Conservation (phyloP, 2,888 invertebrate genomes). For the Tipula vernalis region DNA sequence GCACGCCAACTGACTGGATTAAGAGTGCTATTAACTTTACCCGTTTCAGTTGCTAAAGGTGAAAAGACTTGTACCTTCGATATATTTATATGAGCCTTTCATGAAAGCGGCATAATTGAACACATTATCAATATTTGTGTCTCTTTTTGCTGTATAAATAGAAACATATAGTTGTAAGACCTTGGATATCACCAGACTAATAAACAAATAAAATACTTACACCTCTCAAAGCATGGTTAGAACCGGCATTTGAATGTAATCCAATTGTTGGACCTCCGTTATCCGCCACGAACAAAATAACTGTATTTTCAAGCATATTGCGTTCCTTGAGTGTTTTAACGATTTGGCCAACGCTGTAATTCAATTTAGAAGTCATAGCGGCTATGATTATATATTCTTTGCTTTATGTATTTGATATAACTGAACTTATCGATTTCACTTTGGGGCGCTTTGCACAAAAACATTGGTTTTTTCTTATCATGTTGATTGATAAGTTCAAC, state of each 20-base stretch:
- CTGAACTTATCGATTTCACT: slow-evolving; percentile 53
- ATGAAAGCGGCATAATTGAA: slow-evolving; percentile 27
- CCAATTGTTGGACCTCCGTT: slow-evolving; percentile 76
- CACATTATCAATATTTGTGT: slow-evolving; percentile 57
- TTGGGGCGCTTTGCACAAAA: slow-evolving; percentile 63
- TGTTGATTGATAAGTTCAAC: slow-evolving; percentile 47
- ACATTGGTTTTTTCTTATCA: slow-evolving; percentile 50
- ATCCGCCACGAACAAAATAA: slow-evolving; percentile 77
- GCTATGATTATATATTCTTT: slow-evolving; percentile 60
- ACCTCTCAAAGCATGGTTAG: slow-evolving; percentile 49
- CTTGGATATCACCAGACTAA: no score
- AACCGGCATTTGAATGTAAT: slow-evolving; percentile 55
- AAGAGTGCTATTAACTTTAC: no score
- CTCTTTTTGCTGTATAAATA: no score
- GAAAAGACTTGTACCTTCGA: slow-evolving; percentile 26
- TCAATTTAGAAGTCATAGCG: slow-evolving; percentile 77
- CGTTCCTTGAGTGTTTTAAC: slow-evolving; percentile 50
- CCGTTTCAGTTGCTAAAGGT: no score
- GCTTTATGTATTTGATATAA: slow-evolving; percentile 50
- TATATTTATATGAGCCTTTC: slow-evolving; percentile 25
- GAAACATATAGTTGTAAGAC: no score
- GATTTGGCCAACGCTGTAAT: slow-evolving; percentile 70
- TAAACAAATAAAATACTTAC: no score
- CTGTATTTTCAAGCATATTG: slow-evolving; percentile 63
- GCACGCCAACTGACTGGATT: no score